These are phyloP conservation scores for Centropus unirufus DNA, from an alignment of 2,113 vertebrate genomes.

Conservation along the genomic window DNA sequence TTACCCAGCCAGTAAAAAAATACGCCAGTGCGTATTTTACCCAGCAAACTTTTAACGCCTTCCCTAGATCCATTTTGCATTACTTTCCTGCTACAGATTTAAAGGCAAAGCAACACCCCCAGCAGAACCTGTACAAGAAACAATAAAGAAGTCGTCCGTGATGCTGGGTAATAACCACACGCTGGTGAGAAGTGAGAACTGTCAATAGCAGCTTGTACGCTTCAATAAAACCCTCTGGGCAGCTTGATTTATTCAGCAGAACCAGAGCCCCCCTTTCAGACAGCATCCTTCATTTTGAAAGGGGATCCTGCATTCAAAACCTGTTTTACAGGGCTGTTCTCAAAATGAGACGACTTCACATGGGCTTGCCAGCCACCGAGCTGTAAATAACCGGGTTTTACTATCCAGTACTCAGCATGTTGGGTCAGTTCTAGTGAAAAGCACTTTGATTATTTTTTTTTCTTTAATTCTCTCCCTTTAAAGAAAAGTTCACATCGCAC, in stretches of 20 bases:
- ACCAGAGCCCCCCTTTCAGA: neutral
- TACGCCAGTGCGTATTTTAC: neutral
- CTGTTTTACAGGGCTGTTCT: conserved; percentile 33
- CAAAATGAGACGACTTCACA: neutral
- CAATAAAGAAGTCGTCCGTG: neutral
- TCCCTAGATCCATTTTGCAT: conserved; percentile 1
- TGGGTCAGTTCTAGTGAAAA: neutral
- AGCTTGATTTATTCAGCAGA: neutral
- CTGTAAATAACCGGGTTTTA: neutral
- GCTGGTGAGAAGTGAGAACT: neutral
- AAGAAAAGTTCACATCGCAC: neutral
- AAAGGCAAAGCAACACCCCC: neutral
- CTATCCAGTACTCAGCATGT: neutral
- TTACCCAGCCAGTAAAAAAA: too few relatives aligned
- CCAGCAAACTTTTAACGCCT: neutral
- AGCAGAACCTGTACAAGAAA: neutral
- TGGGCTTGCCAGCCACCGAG: neutral
- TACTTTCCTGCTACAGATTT: neutral
- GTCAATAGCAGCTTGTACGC: neutral
- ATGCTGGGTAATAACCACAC: neutral
- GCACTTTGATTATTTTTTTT: neutral
- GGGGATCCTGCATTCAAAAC: conserved; percentile 34
- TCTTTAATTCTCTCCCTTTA: neutral
- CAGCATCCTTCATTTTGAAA: neutral
- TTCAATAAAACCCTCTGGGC: neutral